These are phyloP conservation scores for Bolinopsis microptera DNA, from an alignment of 37 sponge, comb jelly and placozoan genomes.

Conservation along the genomic window DNA sequence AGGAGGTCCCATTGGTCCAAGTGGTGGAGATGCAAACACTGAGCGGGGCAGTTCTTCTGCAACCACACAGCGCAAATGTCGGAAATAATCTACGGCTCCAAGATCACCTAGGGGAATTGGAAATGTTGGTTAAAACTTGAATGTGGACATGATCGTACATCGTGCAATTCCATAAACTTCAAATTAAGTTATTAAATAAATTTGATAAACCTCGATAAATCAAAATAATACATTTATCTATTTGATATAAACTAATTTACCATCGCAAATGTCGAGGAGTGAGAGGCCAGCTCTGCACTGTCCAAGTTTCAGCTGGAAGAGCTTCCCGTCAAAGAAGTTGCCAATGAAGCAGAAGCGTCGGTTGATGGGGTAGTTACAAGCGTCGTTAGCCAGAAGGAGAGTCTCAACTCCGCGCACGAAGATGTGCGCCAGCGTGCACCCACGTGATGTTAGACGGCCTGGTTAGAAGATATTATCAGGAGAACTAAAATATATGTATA, in stretches of 20 bases:
- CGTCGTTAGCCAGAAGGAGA: constrained; percentile 36
- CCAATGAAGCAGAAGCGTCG: constrained; percentile 37
- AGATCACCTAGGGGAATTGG: not conserved
- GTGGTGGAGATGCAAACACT: not conserved
- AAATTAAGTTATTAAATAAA: no score
- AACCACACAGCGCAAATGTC: not conserved
- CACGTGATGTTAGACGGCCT: constrained; percentile 27
- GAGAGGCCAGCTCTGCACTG: constrained; percentile 22
- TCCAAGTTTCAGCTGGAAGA: constrained; percentile 45
- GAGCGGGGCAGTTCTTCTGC: constrained; percentile 25
- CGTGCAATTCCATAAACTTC: no score
- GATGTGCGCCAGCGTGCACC: constrained; percentile 40
- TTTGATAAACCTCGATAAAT: no score
- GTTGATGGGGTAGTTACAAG: constrained; percentile 46
- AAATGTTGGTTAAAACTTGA: not conserved
- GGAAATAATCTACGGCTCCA: constrained; percentile 17
- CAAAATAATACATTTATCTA: no score
- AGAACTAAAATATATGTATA: no score
- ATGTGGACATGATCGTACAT: no score
- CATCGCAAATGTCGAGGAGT: constrained; percentile 24
- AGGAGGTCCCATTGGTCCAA: not conserved
- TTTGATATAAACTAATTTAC: no score
- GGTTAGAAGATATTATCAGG: no score
- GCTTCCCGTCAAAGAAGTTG: constrained; percentile 57
- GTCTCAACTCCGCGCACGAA: constrained; percentile 62